Evolutionary conservation across 2,888 invertebrate species (phyloP).

Genomic region (Yponomeuta cagnagella): DNA sequence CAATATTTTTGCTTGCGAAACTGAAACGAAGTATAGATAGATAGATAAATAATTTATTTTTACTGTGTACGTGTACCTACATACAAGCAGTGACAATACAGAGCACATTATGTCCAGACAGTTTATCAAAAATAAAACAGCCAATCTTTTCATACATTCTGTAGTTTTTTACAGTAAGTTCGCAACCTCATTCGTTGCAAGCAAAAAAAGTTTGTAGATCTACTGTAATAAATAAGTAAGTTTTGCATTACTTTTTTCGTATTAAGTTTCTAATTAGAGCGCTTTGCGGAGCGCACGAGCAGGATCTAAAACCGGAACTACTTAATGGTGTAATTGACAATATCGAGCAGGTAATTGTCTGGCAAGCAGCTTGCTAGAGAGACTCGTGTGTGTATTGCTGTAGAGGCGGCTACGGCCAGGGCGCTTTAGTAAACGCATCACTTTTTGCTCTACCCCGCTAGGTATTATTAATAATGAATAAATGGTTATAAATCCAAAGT

Average conservation of each 20-base stretch:
- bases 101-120: too few relatives aligned
- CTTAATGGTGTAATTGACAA: conserved; percentile 45
- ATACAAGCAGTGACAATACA: too few relatives aligned
- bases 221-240: conserved; percentile 19
- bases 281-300: conserved; percentile 38
- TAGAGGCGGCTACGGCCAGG: conserved; percentile 24
- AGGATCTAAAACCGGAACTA: conserved; percentile 71
- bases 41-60: too few relatives aligned
- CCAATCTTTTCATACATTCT: too few relatives aligned
- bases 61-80: too few relatives aligned
- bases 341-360: conserved; percentile 26
- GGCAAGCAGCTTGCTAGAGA: conserved; percentile 17
- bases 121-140: too few relatives aligned
- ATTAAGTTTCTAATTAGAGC: conserved; percentile 33
- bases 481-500: conserved; percentile 56
- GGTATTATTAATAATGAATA: conserved; percentile 61
- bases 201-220: conserved; percentile 3
- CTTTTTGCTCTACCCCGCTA: conserved; percentile 53
- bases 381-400: conserved; percentile 22
- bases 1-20: too few relatives aligned
- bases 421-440: conserved; percentile 47
- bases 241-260: conserved; percentile 37
- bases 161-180: conserved; percentile 1
- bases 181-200: conserved; percentile 1
- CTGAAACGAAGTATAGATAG: too few relatives aligned